Percentiles rank a stretch among this genome's conserved stretches.
These are phyloP conservation scores for Drosophila nannoptera DNA, from an alignment of 1,140 invertebrate genomes.

Conservation along the genomic window DNA sequence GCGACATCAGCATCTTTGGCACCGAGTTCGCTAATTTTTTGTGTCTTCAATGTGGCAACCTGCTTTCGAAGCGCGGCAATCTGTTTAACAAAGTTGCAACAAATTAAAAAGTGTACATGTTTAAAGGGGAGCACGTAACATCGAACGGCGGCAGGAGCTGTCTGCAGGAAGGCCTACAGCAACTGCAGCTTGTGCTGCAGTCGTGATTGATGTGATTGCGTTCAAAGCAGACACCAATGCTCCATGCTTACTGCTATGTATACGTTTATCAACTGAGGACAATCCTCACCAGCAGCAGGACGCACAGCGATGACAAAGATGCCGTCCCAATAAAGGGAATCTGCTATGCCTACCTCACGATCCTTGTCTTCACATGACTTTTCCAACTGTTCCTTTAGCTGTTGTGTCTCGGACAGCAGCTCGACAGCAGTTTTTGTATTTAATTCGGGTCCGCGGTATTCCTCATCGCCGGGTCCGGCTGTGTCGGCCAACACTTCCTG, in stretches of 20 bases:
- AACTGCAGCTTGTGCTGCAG: slow-evolving; percentile 31
- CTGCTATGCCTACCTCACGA: slow-evolving; percentile 81
- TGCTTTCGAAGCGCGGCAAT: slow-evolving; percentile 69
- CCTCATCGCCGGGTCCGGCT: slow-evolving; percentile 79
- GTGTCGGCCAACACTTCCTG: slow-evolving; percentile 83
- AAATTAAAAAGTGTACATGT: slow-evolving; percentile 7
- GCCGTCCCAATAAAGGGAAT: no score
- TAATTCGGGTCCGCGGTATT: slow-evolving; percentile 59
- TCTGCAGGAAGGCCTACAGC: slow-evolving; percentile 45
- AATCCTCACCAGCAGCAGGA: no score
- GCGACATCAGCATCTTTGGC: slow-evolving; percentile 18
- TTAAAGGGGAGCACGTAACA: neutral
- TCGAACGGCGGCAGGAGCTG: neutral
- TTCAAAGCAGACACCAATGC: slow-evolving; percentile 1
- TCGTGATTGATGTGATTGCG: no score
- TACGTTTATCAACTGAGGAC: neutral
- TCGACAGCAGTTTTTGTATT: slow-evolving; percentile 52
- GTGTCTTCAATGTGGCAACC: slow-evolving; percentile 51
- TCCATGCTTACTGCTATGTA: neutral
- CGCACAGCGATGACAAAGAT: no score
- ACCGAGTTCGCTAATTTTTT: slow-evolving; percentile 48
- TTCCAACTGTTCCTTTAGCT: slow-evolving; percentile 81
- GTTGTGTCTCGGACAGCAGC: slow-evolving; percentile 80
- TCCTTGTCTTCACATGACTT: slow-evolving; percentile 83
- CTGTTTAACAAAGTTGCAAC: slow-evolving; percentile 39